These are phyloP conservation scores for Sciurus vulgaris DNA, from an alignment of 2,797 vertebrate genomes.

Conservation along the genomic window DNA sequence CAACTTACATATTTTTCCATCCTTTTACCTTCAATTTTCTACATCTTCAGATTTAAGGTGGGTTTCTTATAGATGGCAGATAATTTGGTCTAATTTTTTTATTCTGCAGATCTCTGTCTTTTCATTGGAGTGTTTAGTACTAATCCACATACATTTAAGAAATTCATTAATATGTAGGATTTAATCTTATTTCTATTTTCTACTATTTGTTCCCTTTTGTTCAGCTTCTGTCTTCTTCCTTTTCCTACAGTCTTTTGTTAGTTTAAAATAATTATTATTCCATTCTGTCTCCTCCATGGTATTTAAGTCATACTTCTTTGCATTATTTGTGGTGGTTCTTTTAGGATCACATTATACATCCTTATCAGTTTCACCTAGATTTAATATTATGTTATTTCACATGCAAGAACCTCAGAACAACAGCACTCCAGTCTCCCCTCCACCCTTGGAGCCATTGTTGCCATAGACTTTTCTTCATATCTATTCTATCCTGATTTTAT, in stretches of 20 bases:
- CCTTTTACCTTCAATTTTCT: not conserved
- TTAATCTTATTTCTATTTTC: not conserved
- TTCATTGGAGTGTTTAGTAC: not conserved
- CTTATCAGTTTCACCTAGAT: not conserved
- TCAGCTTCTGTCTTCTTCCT: not conserved
- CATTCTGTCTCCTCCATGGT: not conserved
- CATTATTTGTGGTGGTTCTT: conserved; percentile 2
- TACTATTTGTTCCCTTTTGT: not conserved
- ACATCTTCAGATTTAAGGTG: conserved; percentile 34
- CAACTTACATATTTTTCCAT: not conserved
- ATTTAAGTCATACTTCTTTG: not conserved
- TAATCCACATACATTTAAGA: not conserved
- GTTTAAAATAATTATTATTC: not conserved
- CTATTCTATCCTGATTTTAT: not conserved
- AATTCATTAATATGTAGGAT: not conserved
- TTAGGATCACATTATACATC: not conserved
- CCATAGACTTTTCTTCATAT: not conserved
- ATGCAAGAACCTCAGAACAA: not conserved
- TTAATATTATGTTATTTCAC: not conserved
- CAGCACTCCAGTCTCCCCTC: not conserved
- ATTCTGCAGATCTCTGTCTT: not conserved
- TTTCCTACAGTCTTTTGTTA: conserved; percentile 5
- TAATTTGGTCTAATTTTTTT: not conserved
- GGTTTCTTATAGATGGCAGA: not conserved
- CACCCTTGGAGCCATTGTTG: not conserved